phyloP scores from a whole-genome alignment of 2,113 vertebrate species.

The Lontra canadensis region DNA sequence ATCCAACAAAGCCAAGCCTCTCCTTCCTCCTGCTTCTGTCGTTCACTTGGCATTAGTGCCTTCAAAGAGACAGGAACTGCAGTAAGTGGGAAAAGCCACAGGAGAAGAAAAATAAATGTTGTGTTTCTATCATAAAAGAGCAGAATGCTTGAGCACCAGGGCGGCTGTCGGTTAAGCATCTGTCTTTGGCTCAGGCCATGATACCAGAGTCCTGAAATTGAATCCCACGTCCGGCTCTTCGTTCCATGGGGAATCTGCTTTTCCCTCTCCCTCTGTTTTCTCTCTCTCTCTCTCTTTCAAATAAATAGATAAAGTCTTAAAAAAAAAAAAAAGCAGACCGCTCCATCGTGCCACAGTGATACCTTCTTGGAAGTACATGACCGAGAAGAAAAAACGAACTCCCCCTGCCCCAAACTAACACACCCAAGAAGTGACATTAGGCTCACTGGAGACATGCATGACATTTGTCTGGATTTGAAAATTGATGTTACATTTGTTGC shows the following conservation, averaged over 20 bases:
- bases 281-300: no score
- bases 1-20: neutral
- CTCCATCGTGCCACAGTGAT: accelerated
- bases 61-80: no score
- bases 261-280: no score
- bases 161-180: no score
- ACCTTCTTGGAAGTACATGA: neutral
- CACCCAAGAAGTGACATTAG: neutral
- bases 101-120: neutral
- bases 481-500: neutral
- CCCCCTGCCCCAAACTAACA: neutral
- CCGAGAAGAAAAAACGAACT: neutral
- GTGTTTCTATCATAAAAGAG: neutral
- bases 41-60: neutral
- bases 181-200: no score
- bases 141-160: no score
- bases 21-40: no score
- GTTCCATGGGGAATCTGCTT: no score
- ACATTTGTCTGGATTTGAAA: neutral
- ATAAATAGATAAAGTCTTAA: no score
- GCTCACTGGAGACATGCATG: neutral
- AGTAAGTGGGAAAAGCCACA: neutral
- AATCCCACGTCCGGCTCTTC: no score
- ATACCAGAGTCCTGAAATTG: no score
- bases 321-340: neutral